A percentile compares a stretch with the other conserved stretches of the same genome.
phyloP scores from a whole-genome alignment of 2,113 vertebrate species.

The Menura novaehollandiae region DNA sequence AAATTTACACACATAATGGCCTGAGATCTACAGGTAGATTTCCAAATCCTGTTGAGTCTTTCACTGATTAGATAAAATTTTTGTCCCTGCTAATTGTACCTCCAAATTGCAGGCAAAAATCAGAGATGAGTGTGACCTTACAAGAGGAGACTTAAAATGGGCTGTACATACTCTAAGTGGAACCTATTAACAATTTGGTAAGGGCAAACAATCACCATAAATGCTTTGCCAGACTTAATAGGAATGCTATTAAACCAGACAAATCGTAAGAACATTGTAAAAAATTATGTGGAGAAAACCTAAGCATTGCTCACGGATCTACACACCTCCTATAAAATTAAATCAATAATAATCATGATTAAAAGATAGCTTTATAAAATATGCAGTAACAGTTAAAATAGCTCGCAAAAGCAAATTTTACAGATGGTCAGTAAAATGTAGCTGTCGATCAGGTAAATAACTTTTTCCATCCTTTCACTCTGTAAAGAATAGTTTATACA shows the following conservation, averaged over 20 bases:
- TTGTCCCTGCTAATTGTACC: background rate
- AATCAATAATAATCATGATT: background rate
- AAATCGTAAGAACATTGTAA: background rate
- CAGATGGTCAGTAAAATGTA: background rate
- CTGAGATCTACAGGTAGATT: background rate
- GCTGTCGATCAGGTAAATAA: background rate
- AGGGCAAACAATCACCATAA: background rate
- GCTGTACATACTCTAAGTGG: background rate
- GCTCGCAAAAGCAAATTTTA: background rate
- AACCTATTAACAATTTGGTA: background rate
- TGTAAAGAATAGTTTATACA: background rate
- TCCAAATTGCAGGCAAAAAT: background rate
- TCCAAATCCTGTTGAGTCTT: background rate
- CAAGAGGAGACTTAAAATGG: background rate
- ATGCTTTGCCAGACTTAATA: background rate
- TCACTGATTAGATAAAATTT: background rate
- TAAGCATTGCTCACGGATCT: background rate
- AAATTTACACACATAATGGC: background rate
- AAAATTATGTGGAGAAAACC: background rate
- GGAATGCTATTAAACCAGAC: background rate
- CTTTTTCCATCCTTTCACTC: background rate
- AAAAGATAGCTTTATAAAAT: background rate
- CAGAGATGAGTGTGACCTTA: background rate
- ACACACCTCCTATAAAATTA: background rate
- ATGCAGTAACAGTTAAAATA: background rate